phyloP scores from a whole-genome alignment of 2,888 invertebrate genomes.

The Trachelus iudaicus region DNA sequence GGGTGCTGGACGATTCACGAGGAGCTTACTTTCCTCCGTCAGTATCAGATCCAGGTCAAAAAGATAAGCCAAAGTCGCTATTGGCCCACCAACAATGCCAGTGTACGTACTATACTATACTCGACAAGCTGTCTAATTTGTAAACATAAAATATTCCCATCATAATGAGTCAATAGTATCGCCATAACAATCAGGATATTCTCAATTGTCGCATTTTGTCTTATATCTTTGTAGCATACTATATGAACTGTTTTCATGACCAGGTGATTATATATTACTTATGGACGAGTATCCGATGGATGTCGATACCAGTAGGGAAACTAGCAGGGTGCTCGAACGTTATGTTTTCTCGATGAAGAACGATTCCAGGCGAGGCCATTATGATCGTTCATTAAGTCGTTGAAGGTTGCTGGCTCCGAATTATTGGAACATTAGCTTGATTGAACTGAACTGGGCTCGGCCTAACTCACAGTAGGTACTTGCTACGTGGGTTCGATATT shows the following conservation, averaged over 20 bases:
- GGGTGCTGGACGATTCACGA: neutral
- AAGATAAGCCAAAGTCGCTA: neutral
- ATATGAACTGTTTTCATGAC: neutral
- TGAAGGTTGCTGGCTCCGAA: slow-evolving; percentile 51
- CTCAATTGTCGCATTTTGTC: neutral
- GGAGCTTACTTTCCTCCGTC: neutral
- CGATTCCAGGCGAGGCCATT: slow-evolving; percentile 48
- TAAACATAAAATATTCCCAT: neutral
- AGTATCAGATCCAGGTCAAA: neutral
- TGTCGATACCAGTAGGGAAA: neutral
- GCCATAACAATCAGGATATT: neutral
- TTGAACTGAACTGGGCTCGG: slow-evolving; percentile 60
- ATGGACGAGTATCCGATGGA: neutral
- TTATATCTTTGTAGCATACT: neutral
- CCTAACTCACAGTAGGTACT: slow-evolving; percentile 23
- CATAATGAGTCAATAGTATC: neutral
- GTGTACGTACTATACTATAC: neutral
- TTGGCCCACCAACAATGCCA: neutral
- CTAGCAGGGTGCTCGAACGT: neutral
- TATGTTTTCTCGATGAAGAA: neutral
- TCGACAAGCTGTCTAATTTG: neutral
- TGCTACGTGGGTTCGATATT: neutral
- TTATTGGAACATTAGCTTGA: slow-evolving; percentile 65
- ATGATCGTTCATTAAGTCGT: slow-evolving; percentile 53
- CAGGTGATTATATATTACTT: neutral